Evolutionary conservation across 2,797 vertebrate genomes (phyloP).

Genomic region (Manis pentadactyla): DNA sequence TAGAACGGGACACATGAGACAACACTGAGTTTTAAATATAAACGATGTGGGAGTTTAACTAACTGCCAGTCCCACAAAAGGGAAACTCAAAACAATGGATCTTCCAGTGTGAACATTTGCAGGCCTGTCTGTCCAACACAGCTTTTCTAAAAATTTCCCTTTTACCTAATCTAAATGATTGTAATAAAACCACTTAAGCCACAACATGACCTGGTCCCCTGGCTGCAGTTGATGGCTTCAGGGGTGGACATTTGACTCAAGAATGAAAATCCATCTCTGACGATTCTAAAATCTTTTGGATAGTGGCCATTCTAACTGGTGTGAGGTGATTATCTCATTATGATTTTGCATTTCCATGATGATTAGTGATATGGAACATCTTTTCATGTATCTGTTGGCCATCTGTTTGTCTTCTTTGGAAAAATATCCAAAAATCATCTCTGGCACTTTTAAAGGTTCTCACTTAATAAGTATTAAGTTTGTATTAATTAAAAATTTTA

Average conservation of each 20-base stretch:
- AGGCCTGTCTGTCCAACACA: not conserved
- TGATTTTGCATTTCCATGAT: too few relatives aligned
- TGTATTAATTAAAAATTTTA: not conserved
- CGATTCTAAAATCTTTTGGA: not conserved
- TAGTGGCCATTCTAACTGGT: too few relatives aligned
- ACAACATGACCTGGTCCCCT: not conserved
- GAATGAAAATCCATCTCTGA: not conserved
- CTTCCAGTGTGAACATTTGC: not conserved
- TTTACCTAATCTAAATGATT: not conserved
- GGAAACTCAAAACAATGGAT: not conserved
- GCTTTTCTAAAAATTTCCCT: not conserved
- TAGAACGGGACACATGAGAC: not conserved
- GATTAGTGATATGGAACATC: too few relatives aligned
- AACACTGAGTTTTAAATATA: not conserved
- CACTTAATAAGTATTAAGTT: not conserved
- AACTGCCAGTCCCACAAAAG: not conserved
- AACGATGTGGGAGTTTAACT: not conserved
- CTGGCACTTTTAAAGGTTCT: not conserved
- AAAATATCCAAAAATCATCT: too few relatives aligned
- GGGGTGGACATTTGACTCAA: not conserved
- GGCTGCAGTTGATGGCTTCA: not conserved
- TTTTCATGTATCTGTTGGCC: too few relatives aligned
- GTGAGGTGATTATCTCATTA: too few relatives aligned
- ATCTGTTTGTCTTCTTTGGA: too few relatives aligned
- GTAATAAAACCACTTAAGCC: not conserved